Evolutionary conservation across 2,797 vertebrate genomes (phyloP), one percentile per base, ranked within the genome.

Genomic region (Brachyalestes nurse): DNA sequence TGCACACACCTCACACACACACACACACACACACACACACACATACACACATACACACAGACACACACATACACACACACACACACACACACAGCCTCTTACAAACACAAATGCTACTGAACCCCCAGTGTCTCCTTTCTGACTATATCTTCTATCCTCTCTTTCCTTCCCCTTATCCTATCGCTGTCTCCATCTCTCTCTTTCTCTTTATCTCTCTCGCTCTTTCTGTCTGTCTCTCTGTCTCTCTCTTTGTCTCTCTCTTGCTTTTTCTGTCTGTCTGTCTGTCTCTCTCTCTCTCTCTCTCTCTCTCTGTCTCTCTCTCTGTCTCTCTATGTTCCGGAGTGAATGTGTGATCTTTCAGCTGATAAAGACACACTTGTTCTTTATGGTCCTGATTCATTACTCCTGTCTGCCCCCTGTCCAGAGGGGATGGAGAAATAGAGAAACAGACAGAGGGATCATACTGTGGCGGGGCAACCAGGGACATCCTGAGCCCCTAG

Each of bases 341-440:
- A 38, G 16, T 25, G 21, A 25, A 49, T 10, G 47, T 21, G 21
- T 65, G 61, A 80, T 73, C 28, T 17, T 55, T 23, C 17, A n/a
- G 28, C n/a, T 38, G 28, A 79, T 53, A 62, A 79, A 79, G 42
- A 5, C 6, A 0, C 21, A 2, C n/a, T 71, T 72, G 77, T 72
- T 78, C 47, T 25, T 61, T 16, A 38, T 78, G 25, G 14, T 51
- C n/a, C 45, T 51, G 70, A 72, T 61, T 7, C 25, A 70, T 71
- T 45, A 28, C 66, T 45, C 42, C 45, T 40, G 34, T 65, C 34
- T 14, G 6, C 34, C 9, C 12, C 62, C 28, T 34, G 13, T 45
- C 77, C 14, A 13, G 38, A 40, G 77, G 58, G 45, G 17, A 19
- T 3, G 23, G 69, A 64, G n/a, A 49, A 25, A 53, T n/a, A 61